phyloP scores from a whole-genome alignment of 92 coral and sea anemone genomes.

The Plumapathes pennacea region DNA sequence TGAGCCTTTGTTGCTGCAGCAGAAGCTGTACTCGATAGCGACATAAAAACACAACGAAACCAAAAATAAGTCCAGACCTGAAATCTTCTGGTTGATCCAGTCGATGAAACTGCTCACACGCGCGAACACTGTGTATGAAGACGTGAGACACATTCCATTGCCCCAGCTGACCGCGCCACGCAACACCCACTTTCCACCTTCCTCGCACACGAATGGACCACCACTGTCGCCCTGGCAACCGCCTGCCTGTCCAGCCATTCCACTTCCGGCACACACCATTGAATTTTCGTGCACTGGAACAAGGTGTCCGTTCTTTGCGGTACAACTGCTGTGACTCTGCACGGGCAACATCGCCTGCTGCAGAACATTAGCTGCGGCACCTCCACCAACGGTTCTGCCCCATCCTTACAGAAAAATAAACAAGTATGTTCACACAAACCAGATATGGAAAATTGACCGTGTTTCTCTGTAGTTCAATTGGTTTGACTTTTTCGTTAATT shows the following conservation, averaged over 20 bases:
- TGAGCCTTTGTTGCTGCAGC: too few relatives aligned
- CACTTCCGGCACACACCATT: conserved; percentile 40
- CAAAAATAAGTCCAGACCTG: too few relatives aligned
- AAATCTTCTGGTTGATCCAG: conserved; percentile 64
- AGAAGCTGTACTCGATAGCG: too few relatives aligned
- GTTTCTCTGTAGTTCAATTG: too few relatives aligned
- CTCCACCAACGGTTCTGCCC: conserved; percentile 62
- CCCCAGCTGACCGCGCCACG: conserved; percentile 95
- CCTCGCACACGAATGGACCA: conserved; percentile 89
- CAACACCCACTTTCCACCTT: conserved; percentile 74
- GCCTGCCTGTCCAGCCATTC: too few relatives aligned
- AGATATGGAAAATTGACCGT: too few relatives aligned
- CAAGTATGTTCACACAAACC: too few relatives aligned
- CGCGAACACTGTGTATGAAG: conserved; percentile 77
- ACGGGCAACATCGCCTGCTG: conserved; percentile 60
- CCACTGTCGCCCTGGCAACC: conserved; percentile 83
- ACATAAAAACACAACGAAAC: too few relatives aligned
- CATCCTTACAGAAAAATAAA: conserved; percentile 19
- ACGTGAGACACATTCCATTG: conserved; percentile 50
- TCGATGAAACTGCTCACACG: conserved; percentile 67
- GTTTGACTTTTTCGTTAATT: too few relatives aligned
- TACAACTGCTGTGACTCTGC: conserved; percentile 27
- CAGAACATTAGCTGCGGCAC: conserved; percentile 22
- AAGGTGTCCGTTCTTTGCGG: conserved; percentile 6
- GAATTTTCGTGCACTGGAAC: conserved; percentile 7